phyloP scores from a whole-genome alignment of 2,113 vertebrate genomes.

The Asarcornis scutulata region DNA sequence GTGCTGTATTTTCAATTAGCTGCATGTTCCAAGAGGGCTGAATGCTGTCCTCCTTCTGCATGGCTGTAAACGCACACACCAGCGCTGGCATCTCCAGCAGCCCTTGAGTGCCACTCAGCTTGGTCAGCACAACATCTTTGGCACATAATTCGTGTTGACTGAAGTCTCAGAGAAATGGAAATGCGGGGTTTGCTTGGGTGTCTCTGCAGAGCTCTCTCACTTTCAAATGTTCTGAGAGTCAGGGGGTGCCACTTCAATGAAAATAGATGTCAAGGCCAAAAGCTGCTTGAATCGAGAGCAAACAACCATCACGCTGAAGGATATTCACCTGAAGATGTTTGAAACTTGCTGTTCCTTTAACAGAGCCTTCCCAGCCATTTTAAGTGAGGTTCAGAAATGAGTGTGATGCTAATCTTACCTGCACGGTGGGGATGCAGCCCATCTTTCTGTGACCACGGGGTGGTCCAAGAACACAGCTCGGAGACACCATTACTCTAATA shows the following conservation, averaged over 20 bases:
- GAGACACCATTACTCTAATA: neutral
- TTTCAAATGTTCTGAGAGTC: neutral
- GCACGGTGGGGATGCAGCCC: neutral
- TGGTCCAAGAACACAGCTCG: neutral
- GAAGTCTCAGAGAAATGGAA: slow-evolving; percentile 43
- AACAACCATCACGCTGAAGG: too few species aligned
- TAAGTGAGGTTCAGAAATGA: accelerated
- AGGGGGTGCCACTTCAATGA: neutral
- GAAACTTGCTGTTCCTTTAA: neutral
- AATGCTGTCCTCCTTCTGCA: neutral
- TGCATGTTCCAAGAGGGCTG: neutral
- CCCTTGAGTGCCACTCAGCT: neutral
- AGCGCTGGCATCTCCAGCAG: neutral
- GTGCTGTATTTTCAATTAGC: neutral
- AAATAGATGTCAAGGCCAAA: neutral
- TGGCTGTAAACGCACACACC: neutral
- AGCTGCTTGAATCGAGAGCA: neutral
- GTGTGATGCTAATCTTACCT: neutral
- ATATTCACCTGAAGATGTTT: neutral
- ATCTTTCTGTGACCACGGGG: neutral
- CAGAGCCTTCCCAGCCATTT: neutral
- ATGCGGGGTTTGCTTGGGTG: neutral
- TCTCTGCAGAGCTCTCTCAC: neutral
- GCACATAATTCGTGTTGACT: slow-evolving; percentile 36
- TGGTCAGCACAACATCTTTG: neutral